A percentile compares a stretch with the other conserved stretches of the same genome.
phyloP scores from a whole-genome alignment of 2,888 invertebrate species.

The Orthosia gracilis region DNA sequence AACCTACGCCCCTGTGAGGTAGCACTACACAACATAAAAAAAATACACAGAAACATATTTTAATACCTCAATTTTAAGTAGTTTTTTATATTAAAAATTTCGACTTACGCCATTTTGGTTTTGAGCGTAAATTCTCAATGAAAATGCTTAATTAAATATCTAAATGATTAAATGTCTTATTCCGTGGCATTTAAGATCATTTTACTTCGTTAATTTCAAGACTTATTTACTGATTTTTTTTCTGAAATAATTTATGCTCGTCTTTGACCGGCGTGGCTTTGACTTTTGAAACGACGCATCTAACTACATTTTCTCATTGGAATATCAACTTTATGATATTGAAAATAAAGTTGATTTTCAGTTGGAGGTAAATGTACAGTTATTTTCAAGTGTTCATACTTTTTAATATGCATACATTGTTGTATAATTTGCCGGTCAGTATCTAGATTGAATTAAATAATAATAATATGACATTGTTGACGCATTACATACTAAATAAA shows the following conservation, averaged over 20 bases:
- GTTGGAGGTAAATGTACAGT: conserved; percentile 28
- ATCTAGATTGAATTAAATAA: conserved; percentile 63
- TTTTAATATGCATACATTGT: conserved; percentile 37
- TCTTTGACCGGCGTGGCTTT: conserved; percentile 45
- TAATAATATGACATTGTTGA: conserved; percentile 48
- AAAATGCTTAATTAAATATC: conserved; percentile 50
- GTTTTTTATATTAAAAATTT: conserved; percentile 38
- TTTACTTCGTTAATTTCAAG: conserved; percentile 50
- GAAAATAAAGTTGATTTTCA: not conserved
- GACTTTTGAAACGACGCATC: conserved; percentile 16
- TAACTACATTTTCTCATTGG: not conserved
- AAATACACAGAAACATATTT: conserved; percentile 35
- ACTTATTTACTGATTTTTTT: conserved; percentile 72
- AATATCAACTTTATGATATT: accelerated
- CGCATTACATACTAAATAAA: conserved; percentile 22
- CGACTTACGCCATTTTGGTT: conserved; percentile 28
- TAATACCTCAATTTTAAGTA: conserved; percentile 37
- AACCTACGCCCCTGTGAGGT: conserved; percentile 75
- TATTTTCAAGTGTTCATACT: conserved; percentile 40
- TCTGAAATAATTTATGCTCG: conserved; percentile 53
- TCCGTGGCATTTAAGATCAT: conserved; percentile 49
- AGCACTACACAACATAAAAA: conserved; percentile 57
- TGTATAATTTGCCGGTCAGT: conserved; percentile 40
- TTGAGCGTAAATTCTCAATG: conserved; percentile 5
- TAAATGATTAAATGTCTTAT: conserved; percentile 57